Evolutionary conservation across 2,797 vertebrate species (phyloP).

Genomic region (Coregonus sp.): DNA sequence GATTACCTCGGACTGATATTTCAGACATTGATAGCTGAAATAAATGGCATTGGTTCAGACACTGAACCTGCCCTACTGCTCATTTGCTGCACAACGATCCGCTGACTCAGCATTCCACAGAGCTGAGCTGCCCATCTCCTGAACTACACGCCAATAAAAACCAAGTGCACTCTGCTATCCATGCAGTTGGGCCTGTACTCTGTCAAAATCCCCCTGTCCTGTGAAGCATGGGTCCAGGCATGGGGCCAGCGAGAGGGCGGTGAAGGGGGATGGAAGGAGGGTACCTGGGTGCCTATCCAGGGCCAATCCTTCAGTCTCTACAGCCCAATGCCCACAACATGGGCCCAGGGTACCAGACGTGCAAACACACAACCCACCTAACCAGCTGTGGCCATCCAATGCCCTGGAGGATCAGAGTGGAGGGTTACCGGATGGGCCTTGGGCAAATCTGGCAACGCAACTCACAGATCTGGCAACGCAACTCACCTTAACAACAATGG

Average conservation of each 20-base stretch:
- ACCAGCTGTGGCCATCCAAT: constrained; percentile 57
- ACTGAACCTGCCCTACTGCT: constrained; percentile 38
- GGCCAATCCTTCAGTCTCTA: constrained; percentile 54
- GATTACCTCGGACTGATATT: constrained; percentile 23
- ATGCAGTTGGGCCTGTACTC: constrained; percentile 51
- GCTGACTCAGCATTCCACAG: constrained; percentile 68
- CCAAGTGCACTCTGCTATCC: constrained; percentile 36
- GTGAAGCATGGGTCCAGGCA: constrained; percentile 39
- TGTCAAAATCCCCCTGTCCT: constrained; percentile 57
- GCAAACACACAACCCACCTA: constrained; percentile 45
- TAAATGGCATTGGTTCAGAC: constrained; percentile 39
- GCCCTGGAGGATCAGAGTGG: constrained; percentile 39
- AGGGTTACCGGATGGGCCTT: constrained; percentile 45
- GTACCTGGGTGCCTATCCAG: constrained; percentile 48
- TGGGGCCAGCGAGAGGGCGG: constrained; percentile 39
- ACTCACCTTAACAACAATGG: constrained; percentile 22
- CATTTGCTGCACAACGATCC: constrained; percentile 53
- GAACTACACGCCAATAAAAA: constrained; percentile 61
- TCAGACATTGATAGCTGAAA: constrained; percentile 42
- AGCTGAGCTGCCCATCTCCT: constrained; percentile 59
- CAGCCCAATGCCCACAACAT: constrained; percentile 56
- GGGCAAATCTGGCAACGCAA: constrained; percentile 53
- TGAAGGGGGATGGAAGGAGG: constrained; percentile 3
- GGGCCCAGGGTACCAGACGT: constrained; percentile 51
- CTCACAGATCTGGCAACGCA: constrained; percentile 55